A percentile compares a stretch with the other conserved stretches of the same genome.
Evolutionary conservation across 2,797 vertebrate species (phyloP).

Genomic region (Lithobates sylvaticus): DNA sequence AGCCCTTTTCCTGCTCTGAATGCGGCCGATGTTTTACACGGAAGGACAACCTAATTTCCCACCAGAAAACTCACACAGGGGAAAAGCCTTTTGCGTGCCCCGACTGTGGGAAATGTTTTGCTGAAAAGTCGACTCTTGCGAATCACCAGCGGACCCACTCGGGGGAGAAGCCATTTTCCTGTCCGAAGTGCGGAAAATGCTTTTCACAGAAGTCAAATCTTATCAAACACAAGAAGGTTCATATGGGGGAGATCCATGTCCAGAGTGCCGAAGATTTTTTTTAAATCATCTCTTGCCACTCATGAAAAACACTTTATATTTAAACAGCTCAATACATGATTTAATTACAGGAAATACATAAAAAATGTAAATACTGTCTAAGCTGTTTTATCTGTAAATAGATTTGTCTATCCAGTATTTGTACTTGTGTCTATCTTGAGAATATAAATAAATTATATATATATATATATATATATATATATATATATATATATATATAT

Average conservation of each 20-base stretch:
- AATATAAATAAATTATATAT: too few relatives aligned
- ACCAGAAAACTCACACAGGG: slow-evolving; percentile 1
- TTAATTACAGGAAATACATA: too few relatives aligned
- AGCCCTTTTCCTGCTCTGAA: slow-evolving; percentile 15
- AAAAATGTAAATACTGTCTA: too few relatives aligned
- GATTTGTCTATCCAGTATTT: too few relatives aligned
- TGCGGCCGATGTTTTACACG: not conserved
- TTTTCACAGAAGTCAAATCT: not conserved
- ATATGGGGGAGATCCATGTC: not conserved
- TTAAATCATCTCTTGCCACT: too few relatives aligned
- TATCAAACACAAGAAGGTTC: slow-evolving; percentile 6
- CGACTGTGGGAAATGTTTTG: not conserved
- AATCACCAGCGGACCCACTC: slow-evolving; percentile 9
- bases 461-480: too few relatives aligned
- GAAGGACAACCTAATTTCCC: slow-evolving; percentile 1
- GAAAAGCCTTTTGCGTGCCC: not conserved
- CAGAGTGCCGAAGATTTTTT: too few relatives aligned
- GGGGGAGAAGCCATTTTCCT: slow-evolving; percentile 1
- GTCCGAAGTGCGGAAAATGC: slow-evolving; percentile 1
- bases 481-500: too few relatives aligned
- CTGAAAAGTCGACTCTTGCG: not conserved
- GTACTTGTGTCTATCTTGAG: too few relatives aligned
- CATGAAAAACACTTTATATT: too few relatives aligned
- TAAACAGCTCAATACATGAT: too few relatives aligned
- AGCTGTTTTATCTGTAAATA: too few relatives aligned